Evolutionary conservation across 2,113 vertebrate species (phyloP), one percentile per base, ranked within the genome.

Genomic region (Phoxinus phoxinus): DNA sequence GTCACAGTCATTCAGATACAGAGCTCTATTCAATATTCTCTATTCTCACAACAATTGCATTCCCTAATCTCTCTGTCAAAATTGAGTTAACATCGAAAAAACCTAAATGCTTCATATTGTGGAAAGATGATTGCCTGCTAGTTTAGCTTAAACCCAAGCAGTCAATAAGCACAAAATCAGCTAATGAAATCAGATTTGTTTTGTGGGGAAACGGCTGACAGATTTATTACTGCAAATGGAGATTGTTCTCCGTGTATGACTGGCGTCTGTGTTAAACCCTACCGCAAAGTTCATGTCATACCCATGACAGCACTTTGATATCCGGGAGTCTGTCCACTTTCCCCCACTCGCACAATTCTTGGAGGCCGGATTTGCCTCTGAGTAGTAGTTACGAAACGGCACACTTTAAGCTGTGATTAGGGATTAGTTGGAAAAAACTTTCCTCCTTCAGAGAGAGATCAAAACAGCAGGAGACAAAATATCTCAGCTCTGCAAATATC

Each of bases 151-250:
- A 63, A 44, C 89, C 90, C 89, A 82, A 65, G 86, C 56, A 83
- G 84, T 63, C 44, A 69, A 88, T 90, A 81, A 78, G 84, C 89
- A 89, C 90, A 86, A 74, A 85, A 81, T 91, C 88, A 86, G 90
- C 89, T 91, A 88, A 91, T 88, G 85, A 82, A 80, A 90, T 87
- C 67, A 73, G 71, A 35, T 88, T 90, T 77, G 87, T 71, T 76
- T 84, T 85, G 76, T 46, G 63, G 56, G 72, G 58, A 10, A 61
- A 86, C 72, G 85, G 58, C 46, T 91, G 90, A 92, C 89, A 91
- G 81, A 88, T 89, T 88, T 83, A 90, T 90, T 67, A 91, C 86
- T 85, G 90, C 77, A 85, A 71, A 73, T 87, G 84, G n/a, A 84
- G 87, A 89, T 78, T 89, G n/a, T 76, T 78, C 81, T 74, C 84